These are phyloP conservation scores for Trissonchulus sp. DNA, from an alignment of 2,888 invertebrate genomes.

Conservation along the genomic window DNA sequence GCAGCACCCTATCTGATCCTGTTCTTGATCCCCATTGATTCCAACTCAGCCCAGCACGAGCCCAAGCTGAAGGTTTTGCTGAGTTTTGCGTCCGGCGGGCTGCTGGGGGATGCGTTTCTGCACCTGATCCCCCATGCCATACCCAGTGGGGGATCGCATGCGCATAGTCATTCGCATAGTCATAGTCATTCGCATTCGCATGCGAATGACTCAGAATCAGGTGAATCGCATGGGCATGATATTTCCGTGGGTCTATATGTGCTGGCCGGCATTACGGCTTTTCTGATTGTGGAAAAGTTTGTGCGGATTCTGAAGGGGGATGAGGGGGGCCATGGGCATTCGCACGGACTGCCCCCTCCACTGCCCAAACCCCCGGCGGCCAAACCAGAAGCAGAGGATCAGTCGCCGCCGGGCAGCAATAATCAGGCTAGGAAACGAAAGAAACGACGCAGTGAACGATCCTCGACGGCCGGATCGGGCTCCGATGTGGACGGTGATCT, in stretches of 20 bases:
- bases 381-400: too few species aligned
- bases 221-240: constrained; percentile 53
- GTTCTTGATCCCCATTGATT: constrained; percentile 81
- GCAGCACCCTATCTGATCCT: constrained; percentile 87
- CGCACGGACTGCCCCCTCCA: constrained; percentile 42
- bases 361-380: constrained; percentile 16
- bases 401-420: neutral
- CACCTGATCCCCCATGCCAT: constrained; percentile 95
- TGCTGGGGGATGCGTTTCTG: constrained; percentile 95
- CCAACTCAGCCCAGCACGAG: constrained; percentile 69
- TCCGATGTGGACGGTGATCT: too few species aligned
- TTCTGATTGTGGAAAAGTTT: constrained; percentile 84
- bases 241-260: constrained; percentile 84
- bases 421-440: neutral
- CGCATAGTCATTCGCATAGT: constrained; percentile 47
- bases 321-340: constrained; percentile 67
- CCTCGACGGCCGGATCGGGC: neutral
- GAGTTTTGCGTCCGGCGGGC: constrained; percentile 59
- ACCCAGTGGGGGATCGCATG: neutral
- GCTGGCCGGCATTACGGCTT: constrained; percentile 81
- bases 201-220: constrained; percentile 56
- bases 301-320: constrained; percentile 71
- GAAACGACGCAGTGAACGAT: neutral
- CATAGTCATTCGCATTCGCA: constrained; percentile 56
- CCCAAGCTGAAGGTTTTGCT: constrained; percentile 72